These are phyloP conservation scores for Amiota minor DNA, from an alignment of 2,888 invertebrate species.

Conservation along the genomic window DNA sequence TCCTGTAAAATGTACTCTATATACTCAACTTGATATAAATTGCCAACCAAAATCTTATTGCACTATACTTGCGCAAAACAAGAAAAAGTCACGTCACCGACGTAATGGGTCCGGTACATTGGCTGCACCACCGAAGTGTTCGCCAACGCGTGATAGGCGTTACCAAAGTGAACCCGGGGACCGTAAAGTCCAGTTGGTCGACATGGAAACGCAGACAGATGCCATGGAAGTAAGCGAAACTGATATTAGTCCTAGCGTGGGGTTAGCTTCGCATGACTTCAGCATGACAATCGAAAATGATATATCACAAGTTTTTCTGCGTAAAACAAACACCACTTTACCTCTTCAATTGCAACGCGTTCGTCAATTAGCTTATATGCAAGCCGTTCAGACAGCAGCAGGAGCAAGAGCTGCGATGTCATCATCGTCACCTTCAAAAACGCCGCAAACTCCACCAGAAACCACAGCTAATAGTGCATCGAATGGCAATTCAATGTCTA, in stretches of 20 bases:
- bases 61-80: conserved; percentile 62
- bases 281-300: conserved; percentile 52
- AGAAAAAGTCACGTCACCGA: conserved; percentile 76
- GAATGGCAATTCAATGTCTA: conserved; percentile 72
- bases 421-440: conserved; percentile 18
- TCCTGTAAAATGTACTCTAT: conserved; percentile 77
- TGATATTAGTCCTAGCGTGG: conserved; percentile 76
- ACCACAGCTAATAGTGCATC: conserved; percentile 61
- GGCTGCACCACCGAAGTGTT: conserved; percentile 73
- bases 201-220: conserved; percentile 81
- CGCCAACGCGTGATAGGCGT: conserved; percentile 76
- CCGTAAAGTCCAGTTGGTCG: conserved; percentile 75
- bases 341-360: conserved; percentile 56
- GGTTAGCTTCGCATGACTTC: conserved; percentile 68
- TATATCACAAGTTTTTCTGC: conserved; percentile 32
- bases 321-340: conserved; percentile 49
- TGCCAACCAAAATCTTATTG: conserved; percentile 77
- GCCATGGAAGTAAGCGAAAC: conserved; percentile 78
- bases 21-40: conserved; percentile 76
- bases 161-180: conserved; percentile 74
- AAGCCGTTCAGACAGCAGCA: conserved; percentile 45
- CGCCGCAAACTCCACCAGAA: not conserved
- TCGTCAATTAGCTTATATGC: conserved; percentile 54
- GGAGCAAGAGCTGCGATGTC: conserved; percentile 37
- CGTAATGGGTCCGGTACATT: conserved; percentile 78